Evolutionary conservation across 2,113 vertebrate species (phyloP), one percentile per base, ranked within the genome.

Genomic region (Gadus macrocephalus): DNA sequence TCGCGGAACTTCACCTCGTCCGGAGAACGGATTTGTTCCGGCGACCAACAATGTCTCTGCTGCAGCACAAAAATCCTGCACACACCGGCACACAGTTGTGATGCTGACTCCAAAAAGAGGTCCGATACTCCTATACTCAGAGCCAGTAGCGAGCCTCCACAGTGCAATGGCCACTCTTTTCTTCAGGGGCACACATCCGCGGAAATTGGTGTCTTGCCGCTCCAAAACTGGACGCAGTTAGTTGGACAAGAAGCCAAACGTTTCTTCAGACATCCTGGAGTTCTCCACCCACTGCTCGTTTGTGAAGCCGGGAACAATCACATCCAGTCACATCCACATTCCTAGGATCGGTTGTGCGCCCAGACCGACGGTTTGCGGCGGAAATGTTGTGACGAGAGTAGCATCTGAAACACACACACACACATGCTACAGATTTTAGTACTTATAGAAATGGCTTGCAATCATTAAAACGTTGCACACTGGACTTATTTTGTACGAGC

Each of bases 81-180:
- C 68, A 63, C 64, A 77, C 9, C 53, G 56, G 14, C 68, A 65
- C 31, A 79, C 68, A 55, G 64, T 72, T 67, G 75, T 71, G 38
- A 63, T 59, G 62, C 75, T 70, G 8, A 78, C 66, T 38, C 74
- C 74, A 35, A 76, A 77, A 53, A 79, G 73, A 66, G 64, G 64
- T n/a, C 73, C 64, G 20, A 75, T 35, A 66, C 17, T 35, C 20
- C 61, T 74, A 67, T 71, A 74, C 58, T 77, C 71, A 3, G 63
- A 49, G 53, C 38, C 55, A 3, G 27, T 70, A 3, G 75, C 70
- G n/a, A 80, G 67, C 62, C 78, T 74, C 71, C 75, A 67, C 15
- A 81, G 22, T 25, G 70, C 67, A 11, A 70, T 70, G 71, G 62
- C 70, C 53, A 74, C n/a, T 35, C 62, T 65, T 28, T 74, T 78